Evolutionary conservation across 1,140 invertebrate species (phyloP), one percentile per base, ranked within the genome.

Genomic region (Phymorhynchus buccinoides): DNA sequence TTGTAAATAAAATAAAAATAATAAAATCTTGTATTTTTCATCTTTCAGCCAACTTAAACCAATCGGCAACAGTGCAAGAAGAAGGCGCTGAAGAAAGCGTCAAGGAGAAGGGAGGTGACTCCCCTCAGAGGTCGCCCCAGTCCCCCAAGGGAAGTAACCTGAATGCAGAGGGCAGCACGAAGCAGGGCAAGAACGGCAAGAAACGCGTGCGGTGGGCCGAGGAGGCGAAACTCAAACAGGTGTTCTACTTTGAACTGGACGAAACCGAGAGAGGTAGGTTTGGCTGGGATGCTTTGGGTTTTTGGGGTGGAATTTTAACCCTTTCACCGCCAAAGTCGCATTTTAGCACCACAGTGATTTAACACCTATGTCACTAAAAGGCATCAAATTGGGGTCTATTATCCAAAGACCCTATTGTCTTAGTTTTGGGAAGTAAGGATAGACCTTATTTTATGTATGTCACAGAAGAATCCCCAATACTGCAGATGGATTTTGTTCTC

Each of bases 201-300:
- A 94, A 98, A 92, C 95, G 94, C 87, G 96, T 99, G 3, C 90
- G 92, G 84, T 99, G 97, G 97, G 96, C 96, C 89, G 94, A 95
- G 16, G 96, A 97, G 80, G 18, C 79, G 3, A 85, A 88, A n/a
- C 93, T 99, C 30, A 96, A 96, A 90, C 95, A 96, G 86, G 94
- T 97, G 68, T 95, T 96, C 88, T 98, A 96, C 90, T 99, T 99
- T 93, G 97, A 98, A 92, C 92, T 98, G 68, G 97, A 99, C 93
- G 97, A 98, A 94, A 98, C 96, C 4, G 97, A 99, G 94, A 95
- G 97, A 91, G 94, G 95, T 95, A n/a, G 3, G n/a, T 39, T n/a
- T 80, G n/a, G n/a, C n/a, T 80, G 42, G 2, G n/a, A n/a, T 80
- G 7, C 27, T 42, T 80, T 80, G 39, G 32, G 39, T 52, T 80